Evolutionary conservation across 1,140 invertebrate genomes (phyloP).

Genomic region (Danaus melanippus): DNA sequence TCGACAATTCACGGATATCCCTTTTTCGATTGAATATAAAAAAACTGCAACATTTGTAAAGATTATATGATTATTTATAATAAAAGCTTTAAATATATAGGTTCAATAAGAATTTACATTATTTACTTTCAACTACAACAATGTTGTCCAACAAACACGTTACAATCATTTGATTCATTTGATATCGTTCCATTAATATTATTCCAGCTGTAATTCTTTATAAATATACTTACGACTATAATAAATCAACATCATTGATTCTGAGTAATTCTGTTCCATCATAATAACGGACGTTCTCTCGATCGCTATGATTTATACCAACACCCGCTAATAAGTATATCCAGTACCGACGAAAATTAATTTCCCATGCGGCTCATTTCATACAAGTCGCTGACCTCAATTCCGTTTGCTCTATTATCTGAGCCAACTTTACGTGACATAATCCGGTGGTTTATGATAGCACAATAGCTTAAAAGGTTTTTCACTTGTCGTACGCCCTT

Average conservation of each 20-base stretch:
- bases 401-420: conserved; percentile 28
- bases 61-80: too few species aligned
- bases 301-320: conserved; percentile 19
- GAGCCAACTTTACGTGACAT: conserved; percentile 28
- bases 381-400: conserved; percentile 34
- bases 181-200: too few species aligned
- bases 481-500: background rate
- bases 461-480: conserved; percentile 5
- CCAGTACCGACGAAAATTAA: conserved; percentile 32
- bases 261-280: conserved; percentile 6
- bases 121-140: background rate
- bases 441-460: conserved; percentile 14
- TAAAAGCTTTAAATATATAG: too few species aligned
- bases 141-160: background rate
- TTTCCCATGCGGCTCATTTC: conserved; percentile 36
- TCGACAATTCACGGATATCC: too few species aligned
- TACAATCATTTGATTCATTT: too few species aligned
- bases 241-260: too few species aligned
- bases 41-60: background rate
- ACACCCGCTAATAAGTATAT: conserved; percentile 18
- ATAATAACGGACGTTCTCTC: conserved; percentile 14
- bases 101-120: too few species aligned
- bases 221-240: too few species aligned
- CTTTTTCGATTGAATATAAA: background rate
- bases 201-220: too few species aligned